Percentiles rank a stretch among this genome's conserved stretches.
Evolutionary conservation across 2,888 invertebrate species (phyloP).

Genomic region (Pristionchus exspectatus): DNA sequence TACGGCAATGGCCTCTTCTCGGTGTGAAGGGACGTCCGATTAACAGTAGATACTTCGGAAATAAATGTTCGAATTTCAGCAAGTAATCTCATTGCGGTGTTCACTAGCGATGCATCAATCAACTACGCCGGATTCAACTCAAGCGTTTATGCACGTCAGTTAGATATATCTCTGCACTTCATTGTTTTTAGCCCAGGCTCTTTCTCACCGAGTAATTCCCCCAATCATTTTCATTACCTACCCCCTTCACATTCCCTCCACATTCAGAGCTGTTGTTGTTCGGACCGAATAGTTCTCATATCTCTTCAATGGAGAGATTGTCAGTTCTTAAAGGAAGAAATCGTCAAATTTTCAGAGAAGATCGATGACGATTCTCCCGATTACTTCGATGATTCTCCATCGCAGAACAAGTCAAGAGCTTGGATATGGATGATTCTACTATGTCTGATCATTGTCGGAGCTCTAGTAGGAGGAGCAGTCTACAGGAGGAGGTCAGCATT

Average conservation of each 20-base stretch:
- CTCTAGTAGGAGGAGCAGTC: neutral
- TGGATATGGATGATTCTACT: neutral
- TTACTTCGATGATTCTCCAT: neutral
- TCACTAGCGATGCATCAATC: neutral
- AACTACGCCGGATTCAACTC: conserved; percentile 7
- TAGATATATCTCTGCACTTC: neutral
- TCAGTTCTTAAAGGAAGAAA: neutral
- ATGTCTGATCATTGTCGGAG: neutral
- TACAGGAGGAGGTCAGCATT: neutral
- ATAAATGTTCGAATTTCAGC: neutral
- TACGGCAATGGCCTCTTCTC: too few relatives aligned
- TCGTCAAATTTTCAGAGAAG: neutral
- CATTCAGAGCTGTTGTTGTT: too few relatives aligned
- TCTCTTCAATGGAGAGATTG: neutral
- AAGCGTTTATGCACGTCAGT: neutral
- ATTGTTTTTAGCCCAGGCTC: neutral
- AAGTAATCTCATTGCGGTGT: neutral
- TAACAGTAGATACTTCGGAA: neutral
- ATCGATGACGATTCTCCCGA: neutral
- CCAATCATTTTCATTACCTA: too few relatives aligned
- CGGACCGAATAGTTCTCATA: too few relatives aligned
- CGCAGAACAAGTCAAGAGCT: neutral
- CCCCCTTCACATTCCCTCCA: too few relatives aligned
- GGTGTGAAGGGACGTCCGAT: too few relatives aligned
- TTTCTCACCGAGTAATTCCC: too few relatives aligned